Evolutionary conservation across 2,113 vertebrate genomes (phyloP), one percentile per base, ranked within the genome.

Genomic region (Sinocyclocheilus maitianheensis): DNA sequence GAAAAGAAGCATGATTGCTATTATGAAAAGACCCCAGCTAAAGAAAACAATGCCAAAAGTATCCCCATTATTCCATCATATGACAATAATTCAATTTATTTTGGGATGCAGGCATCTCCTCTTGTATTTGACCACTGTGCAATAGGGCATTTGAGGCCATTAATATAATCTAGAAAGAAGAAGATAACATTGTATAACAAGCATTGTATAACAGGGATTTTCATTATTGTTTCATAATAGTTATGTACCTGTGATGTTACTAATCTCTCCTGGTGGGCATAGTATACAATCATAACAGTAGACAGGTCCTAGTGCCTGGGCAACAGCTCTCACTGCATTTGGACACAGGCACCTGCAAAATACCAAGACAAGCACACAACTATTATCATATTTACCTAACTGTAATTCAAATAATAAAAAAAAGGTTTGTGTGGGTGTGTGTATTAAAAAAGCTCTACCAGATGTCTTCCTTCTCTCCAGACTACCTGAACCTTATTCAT

Each of bases 231-330:
- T 60, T 60, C 7, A 1, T 60, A 1, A 55, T 43, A 18, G 16
- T 22, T 43, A 26, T 40, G 11, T 87, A 95, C 95, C 93, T 91
- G 94, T 94, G 63, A 62, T 7, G 60, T 95, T 95, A 86, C 92
- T 95, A 43, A 95, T 94, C 86, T 95, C 91, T 51, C 95, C 95
- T 82, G 91, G 91, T 58, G 94, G 89, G 89, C 95, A 96, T 1
- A 83, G 90, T 20, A 95, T 72, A 77, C 95, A 96, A 75, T 95
- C 92, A 89, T 92, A 95, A 75, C 95, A 96, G 88, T 94, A 95
- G 71, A 93, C 82, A 18, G 94, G 93, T 95, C 51, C 81, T 93
- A 55, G 92, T 94, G 62, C 95, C 95, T 51, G 91, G 89, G 46
- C 72, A 89, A 89, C 95, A 96, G 20, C 86, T 93, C 48, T 92